Percentiles rank a stretch among this genome's conserved stretches.
Conservation (phyloP, 2,888 invertebrate species). For the Pedicia rivosa region DNA sequence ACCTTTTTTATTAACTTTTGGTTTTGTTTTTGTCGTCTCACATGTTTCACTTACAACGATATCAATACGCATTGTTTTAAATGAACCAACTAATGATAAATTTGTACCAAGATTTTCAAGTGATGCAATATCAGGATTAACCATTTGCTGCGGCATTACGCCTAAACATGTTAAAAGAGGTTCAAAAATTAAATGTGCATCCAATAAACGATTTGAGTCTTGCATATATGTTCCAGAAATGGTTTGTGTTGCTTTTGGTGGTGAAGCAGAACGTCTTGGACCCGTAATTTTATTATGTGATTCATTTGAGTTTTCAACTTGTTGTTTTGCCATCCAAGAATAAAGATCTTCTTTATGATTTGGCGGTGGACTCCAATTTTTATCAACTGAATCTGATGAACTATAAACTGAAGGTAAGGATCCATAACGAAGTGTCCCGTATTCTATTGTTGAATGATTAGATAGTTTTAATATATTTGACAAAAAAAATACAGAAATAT, state of each 20-base stretch:
- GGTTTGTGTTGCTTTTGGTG: background rate
- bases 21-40: conserved; percentile 27
- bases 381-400: conserved; percentile 30
- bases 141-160: conserved; percentile 77
- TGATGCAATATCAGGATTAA: conserved; percentile 28
- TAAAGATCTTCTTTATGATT: conserved; percentile 76
- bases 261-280: background rate
- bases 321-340: conserved; percentile 93
- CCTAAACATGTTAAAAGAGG: conserved; percentile 79
- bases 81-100: conserved; percentile 63
- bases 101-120: conserved; percentile 64
- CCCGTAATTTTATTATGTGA: conserved; percentile 14
- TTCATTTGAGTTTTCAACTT: conserved; percentile 21
- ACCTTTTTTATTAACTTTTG: conserved; percentile 22
- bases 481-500: background rate
- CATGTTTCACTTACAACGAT: conserved; percentile 85
- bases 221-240: conserved; percentile 28
- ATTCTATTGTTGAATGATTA: too few species aligned
- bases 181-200: conserved; percentile 88
- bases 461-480: conserved; percentile 1
- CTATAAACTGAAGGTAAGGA: conserved; percentile 48
- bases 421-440: conserved; percentile 59
- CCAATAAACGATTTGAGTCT: conserved; percentile 68
- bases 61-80: conserved; percentile 81
- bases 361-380: conserved; percentile 22